Evolutionary conservation across 1,140 invertebrate species (phyloP).

Genomic region (Zaprionus inermis): DNA sequence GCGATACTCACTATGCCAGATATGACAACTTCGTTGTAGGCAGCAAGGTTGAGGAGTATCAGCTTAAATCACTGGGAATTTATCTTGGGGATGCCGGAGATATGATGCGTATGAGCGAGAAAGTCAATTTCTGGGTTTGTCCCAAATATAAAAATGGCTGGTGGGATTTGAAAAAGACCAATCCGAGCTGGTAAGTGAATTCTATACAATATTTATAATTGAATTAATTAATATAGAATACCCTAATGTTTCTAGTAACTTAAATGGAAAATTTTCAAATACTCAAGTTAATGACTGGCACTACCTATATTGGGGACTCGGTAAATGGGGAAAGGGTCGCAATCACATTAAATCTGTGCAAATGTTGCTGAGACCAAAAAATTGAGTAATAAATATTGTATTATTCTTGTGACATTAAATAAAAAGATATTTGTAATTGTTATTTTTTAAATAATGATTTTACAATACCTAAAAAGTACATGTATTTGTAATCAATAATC

Average conservation of each 20-base stretch:
- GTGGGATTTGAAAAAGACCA: constrained; percentile 22
- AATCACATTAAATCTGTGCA: constrained; percentile 34
- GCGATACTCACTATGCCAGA: constrained; percentile 6
- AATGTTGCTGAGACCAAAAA: constrained; percentile 29
- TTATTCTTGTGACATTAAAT: no score
- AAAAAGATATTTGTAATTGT: no score
- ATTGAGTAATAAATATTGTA: not conserved
- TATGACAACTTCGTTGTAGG: constrained; percentile 39
- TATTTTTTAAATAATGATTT: no score
- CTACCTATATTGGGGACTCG: constrained; percentile 24
- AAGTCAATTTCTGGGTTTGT: constrained; percentile 29
- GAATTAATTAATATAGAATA: not conserved
- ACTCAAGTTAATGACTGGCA: constrained; percentile 30
- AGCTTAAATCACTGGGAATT: constrained; percentile 26
- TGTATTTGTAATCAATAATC: no score
- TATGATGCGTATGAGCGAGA: constrained; percentile 28
- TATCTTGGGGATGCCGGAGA: constrained; percentile 43
- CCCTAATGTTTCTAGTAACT: constrained; percentile 2
- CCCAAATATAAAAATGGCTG: constrained; percentile 32
- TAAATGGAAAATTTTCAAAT: constrained; percentile 23
- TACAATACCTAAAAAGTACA: no score
- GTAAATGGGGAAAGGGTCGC: constrained; percentile 28
- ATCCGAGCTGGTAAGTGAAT: constrained; percentile 17
- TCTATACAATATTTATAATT: not conserved
- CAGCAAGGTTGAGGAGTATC: constrained; percentile 19